Evolutionary conservation across 2,113 vertebrate species (phyloP).

Genomic region (Macaca mulatta): DNA sequence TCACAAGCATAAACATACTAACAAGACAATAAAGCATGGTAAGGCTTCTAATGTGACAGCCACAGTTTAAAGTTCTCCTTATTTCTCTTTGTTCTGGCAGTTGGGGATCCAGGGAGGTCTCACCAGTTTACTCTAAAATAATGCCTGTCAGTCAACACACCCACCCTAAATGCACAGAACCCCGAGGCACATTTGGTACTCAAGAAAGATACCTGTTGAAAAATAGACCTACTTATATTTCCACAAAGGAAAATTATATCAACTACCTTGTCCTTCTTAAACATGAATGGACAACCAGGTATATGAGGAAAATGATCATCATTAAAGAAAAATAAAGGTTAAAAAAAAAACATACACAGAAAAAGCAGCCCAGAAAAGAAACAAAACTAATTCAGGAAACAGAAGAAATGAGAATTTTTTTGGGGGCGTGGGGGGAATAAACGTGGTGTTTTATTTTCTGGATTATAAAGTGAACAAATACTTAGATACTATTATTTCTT

Average conservation of each 20-base stretch:
- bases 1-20: background rate
- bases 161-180: background rate
- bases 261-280: background rate
- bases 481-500: slow-evolving; percentile 37
- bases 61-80: background rate
- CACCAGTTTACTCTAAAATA: background rate
- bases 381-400: background rate
- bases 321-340: background rate
- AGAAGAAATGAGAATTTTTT: background rate
- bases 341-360: background rate
- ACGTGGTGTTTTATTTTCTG: slow-evolving; percentile 75
- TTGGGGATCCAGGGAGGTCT: background rate
- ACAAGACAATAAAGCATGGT: background rate
- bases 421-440: slow-evolving; percentile 53
- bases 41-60: background rate
- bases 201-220: background rate
- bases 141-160: background rate
- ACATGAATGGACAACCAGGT: background rate
- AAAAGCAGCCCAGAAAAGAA: background rate
- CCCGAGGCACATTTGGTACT: background rate
- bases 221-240: background rate
- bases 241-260: background rate
- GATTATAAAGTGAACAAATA: slow-evolving; percentile 52
- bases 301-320: background rate
- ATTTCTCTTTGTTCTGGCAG: background rate